Evolutionary conservation across 2,888 invertebrate genomes (phyloP).

Genomic region (Eugnorisma glareosa): DNA sequence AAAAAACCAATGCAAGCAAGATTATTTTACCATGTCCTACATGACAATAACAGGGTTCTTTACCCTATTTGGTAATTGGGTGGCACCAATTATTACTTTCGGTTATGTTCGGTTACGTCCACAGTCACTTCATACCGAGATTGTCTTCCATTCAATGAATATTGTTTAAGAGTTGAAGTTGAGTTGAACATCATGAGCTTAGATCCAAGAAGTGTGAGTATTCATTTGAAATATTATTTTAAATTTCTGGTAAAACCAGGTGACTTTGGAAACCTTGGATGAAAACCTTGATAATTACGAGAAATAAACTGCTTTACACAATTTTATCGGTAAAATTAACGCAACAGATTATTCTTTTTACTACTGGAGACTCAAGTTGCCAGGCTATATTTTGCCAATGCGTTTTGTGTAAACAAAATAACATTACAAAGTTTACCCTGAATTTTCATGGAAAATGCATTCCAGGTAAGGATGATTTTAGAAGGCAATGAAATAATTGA

Average conservation of each 20-base stretch:
- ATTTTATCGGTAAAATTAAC: not conserved
- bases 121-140: not conserved
- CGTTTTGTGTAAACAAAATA: not conserved
- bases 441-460: not conserved
- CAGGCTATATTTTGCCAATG: not conserved
- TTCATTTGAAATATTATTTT: not conserved
- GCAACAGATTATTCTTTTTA: not conserved
- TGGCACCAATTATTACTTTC: not conserved
- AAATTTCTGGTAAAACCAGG: not conserved
- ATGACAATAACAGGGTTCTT: conserved; percentile 1
- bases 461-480: not conserved
- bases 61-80: conserved; percentile 9
- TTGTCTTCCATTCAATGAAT: conserved; percentile 11
- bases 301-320: not conserved
- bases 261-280: not conserved
- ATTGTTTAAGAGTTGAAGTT: conserved; percentile 23
- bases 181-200: conserved; percentile 30
- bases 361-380: not conserved
- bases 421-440: not conserved
- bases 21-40: not conserved
- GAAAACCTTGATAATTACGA: not conserved
- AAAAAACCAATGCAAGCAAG: not conserved
- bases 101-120: conserved; percentile 5
- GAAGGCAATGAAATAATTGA: not conserved
- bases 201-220: conserved; percentile 40